phyloP scores from a whole-genome alignment of 2,113 vertebrate species.

The Pterocles orientalis region DNA sequence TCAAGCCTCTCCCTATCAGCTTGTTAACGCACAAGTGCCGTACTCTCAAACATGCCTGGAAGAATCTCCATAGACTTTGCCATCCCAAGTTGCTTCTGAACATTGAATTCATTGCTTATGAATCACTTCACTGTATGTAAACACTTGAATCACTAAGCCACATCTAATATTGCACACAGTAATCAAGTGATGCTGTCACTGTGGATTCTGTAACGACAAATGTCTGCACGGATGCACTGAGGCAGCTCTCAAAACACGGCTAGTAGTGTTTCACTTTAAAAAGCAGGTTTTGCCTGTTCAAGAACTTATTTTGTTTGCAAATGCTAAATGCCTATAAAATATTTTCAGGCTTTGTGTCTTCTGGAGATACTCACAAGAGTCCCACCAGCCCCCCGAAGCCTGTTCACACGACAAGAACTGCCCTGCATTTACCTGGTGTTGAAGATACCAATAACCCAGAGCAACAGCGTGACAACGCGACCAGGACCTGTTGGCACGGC shows the following conservation, averaged over 20 bases:
- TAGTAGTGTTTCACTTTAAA: neutral
- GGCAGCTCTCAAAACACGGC: neutral
- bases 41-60: neutral
- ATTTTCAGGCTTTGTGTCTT: neutral
- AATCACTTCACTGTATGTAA: constrained; percentile 42
- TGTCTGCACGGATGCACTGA: neutral
- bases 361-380: neutral
- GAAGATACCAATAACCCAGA: neutral
- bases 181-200: neutral
- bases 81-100: constrained; percentile 3
- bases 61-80: neutral
- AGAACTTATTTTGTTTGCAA: neutral
- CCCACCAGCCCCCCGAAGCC: neutral
- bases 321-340: neutral
- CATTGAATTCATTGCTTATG: neutral
- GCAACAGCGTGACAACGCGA: neutral
- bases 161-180: neutral
- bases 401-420: fast-evolving
- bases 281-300: neutral
- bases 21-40: neutral
- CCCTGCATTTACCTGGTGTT: neutral
- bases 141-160: constrained; percentile 32
- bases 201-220: neutral
- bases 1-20: constrained; percentile 38
- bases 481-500: neutral